phyloP scores from a whole-genome alignment of 2,113 vertebrate genomes.

The Hystrix brachyura region DNA sequence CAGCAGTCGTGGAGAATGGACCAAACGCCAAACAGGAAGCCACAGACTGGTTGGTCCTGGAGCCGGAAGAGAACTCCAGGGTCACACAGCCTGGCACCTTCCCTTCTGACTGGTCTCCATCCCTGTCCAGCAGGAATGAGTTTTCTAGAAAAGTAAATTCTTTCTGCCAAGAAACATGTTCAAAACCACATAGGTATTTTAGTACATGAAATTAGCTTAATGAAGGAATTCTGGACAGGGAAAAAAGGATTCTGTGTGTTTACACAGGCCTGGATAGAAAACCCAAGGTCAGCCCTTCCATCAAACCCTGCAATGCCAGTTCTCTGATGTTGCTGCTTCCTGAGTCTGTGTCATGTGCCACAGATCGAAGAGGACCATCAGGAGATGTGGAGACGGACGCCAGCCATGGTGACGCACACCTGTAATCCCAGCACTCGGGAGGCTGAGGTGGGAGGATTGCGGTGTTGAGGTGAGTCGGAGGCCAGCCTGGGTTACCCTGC shows the following conservation, averaged over 20 bases:
- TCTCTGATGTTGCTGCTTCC: neutral
- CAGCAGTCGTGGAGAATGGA: neutral
- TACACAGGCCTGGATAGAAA: neutral
- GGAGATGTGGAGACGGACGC: neutral
- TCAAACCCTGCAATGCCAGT: slow-evolving; percentile 25
- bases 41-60: neutral
- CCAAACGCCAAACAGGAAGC: neutral
- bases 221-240: neutral
- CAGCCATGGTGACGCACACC: neutral
- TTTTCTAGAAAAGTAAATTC: neutral
- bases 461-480: too few species aligned
- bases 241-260: neutral
- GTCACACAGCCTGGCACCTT: neutral
- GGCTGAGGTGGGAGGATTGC: too few species aligned
- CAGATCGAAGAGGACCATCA: slow-evolving; percentile 17
- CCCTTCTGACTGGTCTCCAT: neutral
- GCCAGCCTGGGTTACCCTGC: too few species aligned
- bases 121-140: neutral
- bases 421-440: too few species aligned
- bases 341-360: neutral
- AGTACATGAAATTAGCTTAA: neutral
- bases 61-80: neutral
- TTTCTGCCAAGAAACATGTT: slow-evolving; percentile 36
- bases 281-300: neutral
- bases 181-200: slow-evolving; percentile 28